A percentile compares a stretch with the other conserved stretches of the same genome.
Evolutionary conservation across 2,888 invertebrate genomes (phyloP).

Genomic region (Idaea biselata): DNA sequence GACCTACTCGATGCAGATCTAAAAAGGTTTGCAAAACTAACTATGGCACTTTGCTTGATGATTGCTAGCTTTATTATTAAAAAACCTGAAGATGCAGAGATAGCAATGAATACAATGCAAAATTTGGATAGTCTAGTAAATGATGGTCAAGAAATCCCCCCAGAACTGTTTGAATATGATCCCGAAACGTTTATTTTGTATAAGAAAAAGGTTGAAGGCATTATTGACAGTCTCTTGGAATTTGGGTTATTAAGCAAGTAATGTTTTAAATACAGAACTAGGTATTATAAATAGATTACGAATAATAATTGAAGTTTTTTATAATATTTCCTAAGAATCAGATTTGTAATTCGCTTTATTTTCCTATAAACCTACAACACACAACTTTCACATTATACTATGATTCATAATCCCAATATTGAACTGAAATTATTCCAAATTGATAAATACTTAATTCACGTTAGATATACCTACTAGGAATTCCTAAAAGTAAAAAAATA

Average conservation of each 20-base stretch:
- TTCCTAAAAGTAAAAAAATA: too few species aligned
- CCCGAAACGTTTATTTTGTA: constrained; percentile 4
- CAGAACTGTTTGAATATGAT: not conserved
- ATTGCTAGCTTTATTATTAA: constrained; percentile 28
- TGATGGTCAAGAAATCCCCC: not conserved
- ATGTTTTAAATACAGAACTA: not conserved
- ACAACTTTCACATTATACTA: not conserved
- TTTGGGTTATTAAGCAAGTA: constrained; percentile 9
- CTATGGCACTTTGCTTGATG: constrained; percentile 25
- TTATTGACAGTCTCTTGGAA: constrained; percentile 14
- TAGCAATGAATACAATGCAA: not conserved
- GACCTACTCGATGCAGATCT: constrained; percentile 39
- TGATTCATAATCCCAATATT: not conserved
- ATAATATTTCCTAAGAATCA: too few species aligned
- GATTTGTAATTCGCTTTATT: too few species aligned
- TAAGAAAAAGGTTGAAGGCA: constrained; percentile 12
- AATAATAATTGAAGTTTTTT: too few species aligned
- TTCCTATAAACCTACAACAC: not conserved
- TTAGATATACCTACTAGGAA: too few species aligned
- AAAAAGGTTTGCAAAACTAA: constrained; percentile 32
- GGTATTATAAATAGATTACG: too few species aligned
- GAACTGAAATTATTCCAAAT: not conserved
- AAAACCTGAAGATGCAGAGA: constrained; percentile 30
- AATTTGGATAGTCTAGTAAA: not conserved
- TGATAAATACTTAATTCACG: too few species aligned